A percentile compares a stretch with the other conserved stretches of the same genome.
phyloP scores from a whole-genome alignment of 2,888 invertebrate species.

The Pammene aurita region DNA sequence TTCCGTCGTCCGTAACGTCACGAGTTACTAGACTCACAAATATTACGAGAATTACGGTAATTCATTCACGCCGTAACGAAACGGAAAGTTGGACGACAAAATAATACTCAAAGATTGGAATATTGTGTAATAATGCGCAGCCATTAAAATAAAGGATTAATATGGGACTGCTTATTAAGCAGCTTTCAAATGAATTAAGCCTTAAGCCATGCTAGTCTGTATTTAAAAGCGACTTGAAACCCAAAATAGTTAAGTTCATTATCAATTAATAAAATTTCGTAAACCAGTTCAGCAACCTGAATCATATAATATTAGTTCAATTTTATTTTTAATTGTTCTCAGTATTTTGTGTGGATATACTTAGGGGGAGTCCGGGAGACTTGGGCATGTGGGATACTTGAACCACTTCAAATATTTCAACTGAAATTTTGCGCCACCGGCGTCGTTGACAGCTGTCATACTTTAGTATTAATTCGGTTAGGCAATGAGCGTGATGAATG shows the following conservation, averaged over 20 bases:
- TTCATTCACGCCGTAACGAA: slow-evolving; percentile 33
- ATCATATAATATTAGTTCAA: no score
- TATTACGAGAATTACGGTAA: slow-evolving; percentile 29
- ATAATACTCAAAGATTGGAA: slow-evolving; percentile 11
- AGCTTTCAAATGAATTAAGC: slow-evolving; percentile 32
- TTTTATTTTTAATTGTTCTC: no score
- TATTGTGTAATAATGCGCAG: slow-evolving; percentile 22
- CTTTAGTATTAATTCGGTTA: no score
- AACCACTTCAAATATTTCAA: no score
- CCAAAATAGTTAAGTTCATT: background rate
- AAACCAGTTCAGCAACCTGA: background rate
- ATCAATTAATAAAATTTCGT: background rate
- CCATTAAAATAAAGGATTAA: slow-evolving; percentile 21
- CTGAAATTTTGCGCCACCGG: no score
- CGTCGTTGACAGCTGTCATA: no score
- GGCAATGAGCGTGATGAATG: no score
- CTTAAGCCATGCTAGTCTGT: slow-evolving; percentile 15
- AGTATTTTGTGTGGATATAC: no score
- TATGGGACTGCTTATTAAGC: slow-evolving; percentile 17
- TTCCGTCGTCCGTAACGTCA: slow-evolving; percentile 34
- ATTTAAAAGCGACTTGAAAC: slow-evolving; percentile 14
- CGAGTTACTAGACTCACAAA: slow-evolving; percentile 16
- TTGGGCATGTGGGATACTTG: no score
- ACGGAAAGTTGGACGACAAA: slow-evolving; percentile 27
- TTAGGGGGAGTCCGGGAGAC: no score